Evolutionary conservation across 2,797 vertebrate genomes (phyloP), one percentile per base, ranked within the genome.

Genomic region (Intellagama lesueurii): DNA sequence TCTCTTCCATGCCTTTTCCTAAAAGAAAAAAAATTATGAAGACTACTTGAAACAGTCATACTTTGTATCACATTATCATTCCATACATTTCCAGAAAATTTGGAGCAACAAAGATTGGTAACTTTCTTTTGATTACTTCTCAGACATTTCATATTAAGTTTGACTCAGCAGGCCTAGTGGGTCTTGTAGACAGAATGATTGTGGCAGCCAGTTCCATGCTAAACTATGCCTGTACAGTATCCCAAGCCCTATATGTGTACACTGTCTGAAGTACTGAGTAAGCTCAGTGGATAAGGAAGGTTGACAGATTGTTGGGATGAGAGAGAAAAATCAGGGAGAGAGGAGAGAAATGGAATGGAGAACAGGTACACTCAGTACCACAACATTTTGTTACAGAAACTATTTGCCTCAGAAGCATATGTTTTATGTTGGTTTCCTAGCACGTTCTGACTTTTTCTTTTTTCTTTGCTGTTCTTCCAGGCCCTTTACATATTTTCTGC

Each of bases 1-100:
- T 79, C 75, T 77, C 6, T 77, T 66, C 47, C 16, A 14, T 16
- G 60, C 60, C 60, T 73, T 85, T 64, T 60, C 73, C 73, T 64
- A 89, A 60, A 40, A 56, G 14, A 56, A 56, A 56, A 11, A 56
- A 85, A 89, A 80, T 80, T 64, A 64, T 60, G 7, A 85, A 85
- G 52, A 72, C 28, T 77, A 24, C 40, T 32, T 64, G n/a, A 66
- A 77, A 88, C 30, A 83, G 66, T 28, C 22, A 68, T 85, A 72
- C 40, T 28, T 70, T 64, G n/a, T 30, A 44, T 72, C 40, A 52
- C 0, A 35, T 72, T 72, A 72, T 32, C 12, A 69, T 89, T 60
- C 40, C 7, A 12, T 52, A 35, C 28, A 68, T 84, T 79, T 84
- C 68, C 72, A 22, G 3, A 47, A 81, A 47, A 35, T 49, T 47